These are phyloP conservation scores for Bombus polaris DNA, from an alignment of 1,140 invertebrate genomes.

Conservation along the genomic window DNA sequence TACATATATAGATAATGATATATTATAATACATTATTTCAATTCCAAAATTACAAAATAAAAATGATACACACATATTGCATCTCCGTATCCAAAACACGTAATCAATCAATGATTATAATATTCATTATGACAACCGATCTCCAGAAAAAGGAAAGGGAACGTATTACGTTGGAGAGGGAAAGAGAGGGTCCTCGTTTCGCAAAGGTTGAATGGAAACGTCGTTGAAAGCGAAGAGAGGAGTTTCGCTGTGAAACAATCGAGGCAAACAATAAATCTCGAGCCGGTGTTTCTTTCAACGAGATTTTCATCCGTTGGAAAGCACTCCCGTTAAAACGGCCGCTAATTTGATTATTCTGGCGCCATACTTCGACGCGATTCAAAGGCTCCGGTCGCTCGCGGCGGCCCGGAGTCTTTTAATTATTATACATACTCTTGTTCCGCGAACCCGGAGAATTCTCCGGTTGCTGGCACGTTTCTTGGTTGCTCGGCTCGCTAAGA, in stretches of 20 bases:
- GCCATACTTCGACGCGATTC: conserved; percentile 51
- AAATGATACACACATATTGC: too few relatives aligned
- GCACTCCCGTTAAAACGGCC: conserved; percentile 11
- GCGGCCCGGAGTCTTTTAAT: conserved; percentile 49
- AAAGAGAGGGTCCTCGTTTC: too few relatives aligned
- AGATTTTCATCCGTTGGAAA: conserved; percentile 34
- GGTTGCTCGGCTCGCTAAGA: neutral
- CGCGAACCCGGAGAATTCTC: conserved; percentile 48
- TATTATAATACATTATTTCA: too few relatives aligned
- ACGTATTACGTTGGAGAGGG: too few relatives aligned
- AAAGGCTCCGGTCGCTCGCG: conserved; percentile 4
- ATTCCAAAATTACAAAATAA: too few relatives aligned
- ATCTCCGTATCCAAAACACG: too few relatives aligned
- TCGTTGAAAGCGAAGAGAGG: neutral
- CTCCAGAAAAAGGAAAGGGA: too few relatives aligned
- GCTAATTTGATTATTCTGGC: conserved; percentile 44
- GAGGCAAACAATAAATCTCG: conserved; percentile 32
- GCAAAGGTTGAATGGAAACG: too few relatives aligned
- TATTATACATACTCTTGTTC: conserved; percentile 52
- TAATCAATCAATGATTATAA: too few relatives aligned
- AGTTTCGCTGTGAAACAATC: neutral
- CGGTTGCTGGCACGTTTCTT: conserved; percentile 9
- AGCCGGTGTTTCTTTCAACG: conserved; percentile 34
- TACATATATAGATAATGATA: too few relatives aligned
- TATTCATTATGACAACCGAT: too few relatives aligned